These are phyloP conservation scores for Toxostoma redivivum DNA, from an alignment of 2,113 vertebrate species.

Conservation along the genomic window DNA sequence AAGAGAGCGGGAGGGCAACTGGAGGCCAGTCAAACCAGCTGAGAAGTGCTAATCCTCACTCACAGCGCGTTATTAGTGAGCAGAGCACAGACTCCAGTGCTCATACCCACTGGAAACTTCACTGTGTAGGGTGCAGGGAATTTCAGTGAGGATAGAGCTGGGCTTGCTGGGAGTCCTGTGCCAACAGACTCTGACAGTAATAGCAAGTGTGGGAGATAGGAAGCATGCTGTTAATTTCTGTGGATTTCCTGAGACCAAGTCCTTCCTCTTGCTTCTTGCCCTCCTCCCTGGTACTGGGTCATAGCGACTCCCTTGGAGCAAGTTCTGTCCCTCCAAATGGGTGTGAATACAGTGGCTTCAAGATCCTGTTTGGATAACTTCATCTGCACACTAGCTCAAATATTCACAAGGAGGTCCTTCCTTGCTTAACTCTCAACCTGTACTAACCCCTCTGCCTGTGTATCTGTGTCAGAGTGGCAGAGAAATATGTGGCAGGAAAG, in stretches of 20 bases:
- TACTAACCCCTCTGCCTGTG: background rate
- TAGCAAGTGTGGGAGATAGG: background rate
- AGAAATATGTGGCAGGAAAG: background rate
- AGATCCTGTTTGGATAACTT: background rate
- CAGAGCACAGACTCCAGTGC: background rate
- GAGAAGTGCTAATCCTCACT: fast-evolving
- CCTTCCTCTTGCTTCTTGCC: background rate
- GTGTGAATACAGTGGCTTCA: background rate
- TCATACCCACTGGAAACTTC: background rate
- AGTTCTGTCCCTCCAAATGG: background rate
- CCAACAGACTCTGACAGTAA: background rate
- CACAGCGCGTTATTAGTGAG: fast-evolving
- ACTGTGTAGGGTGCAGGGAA: background rate
- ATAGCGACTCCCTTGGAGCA: background rate
- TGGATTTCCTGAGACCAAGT: background rate
- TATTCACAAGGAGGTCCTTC: background rate
- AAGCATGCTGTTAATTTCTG: background rate
- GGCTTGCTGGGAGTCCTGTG: background rate
- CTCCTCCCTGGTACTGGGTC: background rate
- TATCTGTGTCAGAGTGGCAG: background rate
- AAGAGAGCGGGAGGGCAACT: background rate
- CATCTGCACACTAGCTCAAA: background rate
- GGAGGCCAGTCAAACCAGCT: background rate
- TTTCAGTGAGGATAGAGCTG: background rate
- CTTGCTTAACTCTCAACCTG: background rate